Percentiles rank a stretch among this genome's conserved stretches.
These are phyloP conservation scores for Apeira syringaria DNA, from an alignment of 2,888 invertebrate genomes.

Conservation along the genomic window DNA sequence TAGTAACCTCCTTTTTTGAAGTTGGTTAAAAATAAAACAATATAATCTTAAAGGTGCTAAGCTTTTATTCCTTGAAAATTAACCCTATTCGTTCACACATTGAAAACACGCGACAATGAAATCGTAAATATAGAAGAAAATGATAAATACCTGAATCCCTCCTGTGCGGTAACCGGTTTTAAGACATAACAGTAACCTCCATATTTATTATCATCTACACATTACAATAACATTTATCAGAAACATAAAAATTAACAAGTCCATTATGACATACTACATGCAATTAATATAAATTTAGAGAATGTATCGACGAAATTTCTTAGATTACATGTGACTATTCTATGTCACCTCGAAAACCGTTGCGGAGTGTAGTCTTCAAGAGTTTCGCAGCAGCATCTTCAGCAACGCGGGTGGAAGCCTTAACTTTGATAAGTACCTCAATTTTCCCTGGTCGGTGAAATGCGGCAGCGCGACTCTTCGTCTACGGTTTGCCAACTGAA, in stretches of 20 bases:
- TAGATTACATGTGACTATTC: conserved; percentile 60
- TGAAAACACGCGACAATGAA: conserved; percentile 57
- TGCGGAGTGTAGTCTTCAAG: conserved; percentile 35
- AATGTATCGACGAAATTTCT: conserved; percentile 42
- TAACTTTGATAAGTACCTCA: conserved; percentile 78
- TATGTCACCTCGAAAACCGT: conserved; percentile 76
- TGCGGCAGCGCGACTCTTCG: conserved; percentile 43
- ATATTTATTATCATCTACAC: conserved; percentile 65
- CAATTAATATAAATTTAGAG: conserved; percentile 47
- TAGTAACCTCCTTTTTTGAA: no score
- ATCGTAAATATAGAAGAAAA: conserved; percentile 63
- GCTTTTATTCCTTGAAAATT: conserved; percentile 55
- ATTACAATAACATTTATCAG: conserved; percentile 60
- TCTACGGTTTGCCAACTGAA: conserved; percentile 72
- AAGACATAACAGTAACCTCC: conserved; percentile 63
- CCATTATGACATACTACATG: conserved; percentile 63
- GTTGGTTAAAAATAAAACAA: conserved; percentile 44
- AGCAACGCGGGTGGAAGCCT: conserved; percentile 40
- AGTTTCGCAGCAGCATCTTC: conserved; percentile 41
- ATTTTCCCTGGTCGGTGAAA: conserved; percentile 35
- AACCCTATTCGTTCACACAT: conserved; percentile 60
- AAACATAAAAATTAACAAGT: conserved; percentile 58
- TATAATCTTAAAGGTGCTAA: conserved; percentile 23
- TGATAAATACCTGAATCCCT: conserved; percentile 81
- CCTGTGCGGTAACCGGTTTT: conserved; percentile 75